Conservation (phyloP, 2,113 vertebrate species). For the Sciurus niger region DNA sequence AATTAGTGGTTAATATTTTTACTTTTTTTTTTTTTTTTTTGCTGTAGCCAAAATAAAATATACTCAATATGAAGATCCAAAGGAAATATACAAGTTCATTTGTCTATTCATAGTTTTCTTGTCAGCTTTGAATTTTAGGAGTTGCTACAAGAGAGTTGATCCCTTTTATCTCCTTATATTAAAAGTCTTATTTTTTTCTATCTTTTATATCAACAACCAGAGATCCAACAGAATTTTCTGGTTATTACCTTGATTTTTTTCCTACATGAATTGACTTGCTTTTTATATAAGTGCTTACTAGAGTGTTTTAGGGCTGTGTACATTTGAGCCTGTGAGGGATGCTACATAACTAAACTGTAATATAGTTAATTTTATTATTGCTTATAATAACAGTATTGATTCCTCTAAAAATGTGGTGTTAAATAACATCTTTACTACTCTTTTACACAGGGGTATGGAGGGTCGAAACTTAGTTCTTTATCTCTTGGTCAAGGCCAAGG, state of each 20-base stretch:
- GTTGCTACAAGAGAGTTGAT: neutral
- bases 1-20: neutral
- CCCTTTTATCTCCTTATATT: neutral
- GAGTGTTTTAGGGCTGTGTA: neutral
- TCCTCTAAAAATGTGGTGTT: slow-evolving; percentile 3
- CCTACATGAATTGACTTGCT: neutral
- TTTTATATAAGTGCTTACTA: neutral
- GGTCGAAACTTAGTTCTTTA: slow-evolving; percentile 92
- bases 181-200: slow-evolving; percentile 19
- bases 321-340: neutral
- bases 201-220: neutral
- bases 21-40: neutral
- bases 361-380: neutral
- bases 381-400: neutral
- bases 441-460: slow-evolving; percentile 90
- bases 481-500: slow-evolving; percentile 97
- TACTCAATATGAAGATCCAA: neutral
- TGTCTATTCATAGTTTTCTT: neutral
- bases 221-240: neutral
- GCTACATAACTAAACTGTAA: neutral
- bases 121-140: neutral
- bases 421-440: neutral
- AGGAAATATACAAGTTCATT: neutral
- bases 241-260: neutral
- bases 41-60: neutral